Evolutionary conservation across 2,797 vertebrate species (phyloP), one percentile per base, ranked within the genome.

Genomic region (Halcyon smyrnensis): DNA sequence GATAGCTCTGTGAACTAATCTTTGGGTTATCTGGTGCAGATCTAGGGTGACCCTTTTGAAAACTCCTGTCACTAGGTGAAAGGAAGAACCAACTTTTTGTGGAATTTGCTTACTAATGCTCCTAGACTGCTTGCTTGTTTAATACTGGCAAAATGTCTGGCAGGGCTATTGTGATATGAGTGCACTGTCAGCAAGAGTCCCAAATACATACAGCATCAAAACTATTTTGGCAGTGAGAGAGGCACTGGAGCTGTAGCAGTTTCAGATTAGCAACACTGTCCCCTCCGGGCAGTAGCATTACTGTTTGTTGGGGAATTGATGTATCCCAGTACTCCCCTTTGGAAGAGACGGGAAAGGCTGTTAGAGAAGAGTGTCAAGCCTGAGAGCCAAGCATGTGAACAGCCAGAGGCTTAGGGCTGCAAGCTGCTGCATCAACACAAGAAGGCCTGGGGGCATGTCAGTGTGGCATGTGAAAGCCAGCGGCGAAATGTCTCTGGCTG

Each of bases 381-480:
- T 36, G 63, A 87, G 41, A 90, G 62, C 50, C 25, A 39, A 69
- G 27, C 3, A 0, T 7, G 27, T 36, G 54, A 18, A 24, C 30
- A 93, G 70, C 78, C 84, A 65, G 54, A 76, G 21, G 59, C 59
- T 65, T 2, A 3, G 30, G 50, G 59, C 70, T 84, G 70, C n/a
- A 65, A 84, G 77, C 65, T 60, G 50, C 57, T 81, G 21, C 17
- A 15, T 28, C 0, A 0, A 60, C 53, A 6, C 0, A n/a, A 53
- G 56, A 37, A 32, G 51, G 57, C 77, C 74, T 59, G 63, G 43
- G 62, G 86, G 17, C 63, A 48, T 7, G 21, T 41, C 74, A 84
- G 59, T 4, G 0, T 12, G 70, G 27, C 57, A 25, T 1, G 0
- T n/a, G 70, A n/a, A n/a, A 1, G 3, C 21, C 41, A 50, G 30